Conservation (phyloP, 1,140 invertebrate genomes). For the Matsumurasca onukii region DNA sequence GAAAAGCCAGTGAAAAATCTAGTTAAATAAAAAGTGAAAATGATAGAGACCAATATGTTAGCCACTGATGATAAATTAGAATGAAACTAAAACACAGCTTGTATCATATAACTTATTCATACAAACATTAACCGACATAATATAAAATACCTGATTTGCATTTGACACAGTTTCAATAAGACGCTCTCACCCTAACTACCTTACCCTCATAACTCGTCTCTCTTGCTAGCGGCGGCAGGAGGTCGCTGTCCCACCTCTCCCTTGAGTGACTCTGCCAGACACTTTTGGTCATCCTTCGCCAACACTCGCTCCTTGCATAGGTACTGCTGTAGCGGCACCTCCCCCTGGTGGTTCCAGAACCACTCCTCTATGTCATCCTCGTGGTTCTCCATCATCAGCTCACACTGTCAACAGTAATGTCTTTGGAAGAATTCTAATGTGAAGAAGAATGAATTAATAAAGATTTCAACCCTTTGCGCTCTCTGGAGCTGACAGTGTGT, state of each 20-base stretch:
- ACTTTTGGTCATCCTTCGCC: conserved; percentile 60
- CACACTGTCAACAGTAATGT: conserved; percentile 55
- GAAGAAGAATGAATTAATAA: background rate
- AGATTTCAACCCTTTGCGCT: background rate
- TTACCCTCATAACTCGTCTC: conserved; percentile 25
- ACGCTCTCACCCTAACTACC: no score
- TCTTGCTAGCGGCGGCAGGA: conserved; percentile 17
- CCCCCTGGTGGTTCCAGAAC: conserved; percentile 72
- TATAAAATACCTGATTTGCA: no score
- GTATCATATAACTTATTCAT: no score
- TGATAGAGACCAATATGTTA: no score
- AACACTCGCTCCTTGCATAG: conserved; percentile 70
- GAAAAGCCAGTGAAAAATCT: no score
- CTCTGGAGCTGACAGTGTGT: no score
- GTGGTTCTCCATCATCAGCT: conserved; percentile 72
- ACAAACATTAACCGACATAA: no score
- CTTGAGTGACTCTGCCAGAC: conserved; percentile 59
- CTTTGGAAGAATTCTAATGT: background rate
- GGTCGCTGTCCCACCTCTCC: conserved; percentile 6
- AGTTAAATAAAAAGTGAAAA: no score
- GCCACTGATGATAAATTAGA: no score
- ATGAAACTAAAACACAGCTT: no score
- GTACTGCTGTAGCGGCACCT: conserved; percentile 62
- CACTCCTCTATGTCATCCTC: conserved; percentile 75
- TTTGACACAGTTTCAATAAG: no score